phyloP scores from a whole-genome alignment of 2,888 invertebrate genomes.

The Lomographa bimaculata region DNA sequence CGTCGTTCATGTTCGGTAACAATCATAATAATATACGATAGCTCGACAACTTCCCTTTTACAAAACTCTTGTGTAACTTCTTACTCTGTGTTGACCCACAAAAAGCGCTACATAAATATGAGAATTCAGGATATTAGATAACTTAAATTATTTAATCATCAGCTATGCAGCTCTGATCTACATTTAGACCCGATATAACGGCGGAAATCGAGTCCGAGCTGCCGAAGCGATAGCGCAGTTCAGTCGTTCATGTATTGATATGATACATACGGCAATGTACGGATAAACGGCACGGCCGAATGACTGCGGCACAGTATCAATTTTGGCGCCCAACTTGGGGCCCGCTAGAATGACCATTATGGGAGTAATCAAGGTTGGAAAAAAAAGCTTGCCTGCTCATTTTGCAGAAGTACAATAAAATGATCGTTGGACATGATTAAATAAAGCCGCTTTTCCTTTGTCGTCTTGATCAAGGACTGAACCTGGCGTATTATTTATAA shows the following conservation, averaged over 20 bases:
- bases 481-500: too few relatives aligned
- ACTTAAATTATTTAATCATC: too few relatives aligned
- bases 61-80: too few relatives aligned
- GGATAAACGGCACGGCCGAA: conserved; percentile 36
- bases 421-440: neutral
- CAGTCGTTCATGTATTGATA: conserved; percentile 18
- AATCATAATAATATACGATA: too few relatives aligned
- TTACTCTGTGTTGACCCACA: too few relatives aligned
- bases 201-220: conserved; percentile 37
- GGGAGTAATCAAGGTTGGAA: conserved; percentile 9
- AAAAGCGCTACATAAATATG: too few relatives aligned
- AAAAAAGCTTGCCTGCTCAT: conserved; percentile 12
- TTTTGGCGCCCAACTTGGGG: conserved; percentile 34
- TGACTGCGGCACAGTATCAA: conserved; percentile 32
- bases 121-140: too few relatives aligned
- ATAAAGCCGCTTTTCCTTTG: conserved; percentile 2
- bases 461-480: neutral
- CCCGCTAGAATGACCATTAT: conserved; percentile 15
- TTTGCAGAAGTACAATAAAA: conserved; percentile 3
- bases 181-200: too few relatives aligned
- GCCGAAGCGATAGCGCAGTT: conserved; percentile 36
- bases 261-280: too few relatives aligned
- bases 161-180: neutral
- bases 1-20: too few relatives aligned
- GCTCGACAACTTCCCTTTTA: too few relatives aligned